Base-by-base conservation (phyloP, 1,140 invertebrate species). In the Drosophila serrata region DNA sequence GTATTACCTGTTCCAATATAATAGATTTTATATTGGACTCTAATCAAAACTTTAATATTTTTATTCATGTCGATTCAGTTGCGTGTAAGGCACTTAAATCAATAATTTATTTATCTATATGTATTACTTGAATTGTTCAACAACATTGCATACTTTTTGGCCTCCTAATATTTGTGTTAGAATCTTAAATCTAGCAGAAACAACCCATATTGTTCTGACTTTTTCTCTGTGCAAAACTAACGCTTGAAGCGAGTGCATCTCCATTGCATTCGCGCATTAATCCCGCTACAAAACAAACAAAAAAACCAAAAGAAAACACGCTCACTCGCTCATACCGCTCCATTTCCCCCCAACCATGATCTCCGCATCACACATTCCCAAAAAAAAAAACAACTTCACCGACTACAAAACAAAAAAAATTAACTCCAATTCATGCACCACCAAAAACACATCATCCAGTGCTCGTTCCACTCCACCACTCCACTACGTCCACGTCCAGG, bases 241-340 rank as follows among this genome's bases (percentile, higher is more conserved):
- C 46, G 65, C 65, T 69, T 69, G 4, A 22, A 31, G 62, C 62
- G 37, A 67, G 24, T 40, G 22, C 39, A 67, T 31, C 46, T 65
- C 46, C 62, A 53, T 13, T 65, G 65, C 40, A 45, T 67, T 11
- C 39, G 56, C 56, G 27, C 73, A 35, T 46, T 56, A 72, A 75
- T 75, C 73, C 61, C 42, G 43, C 74, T 40, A 73, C 48, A 74
- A 72, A 75, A 59, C 12, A 27, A 59, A 58, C n/a, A 75, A 58
- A 12, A 24, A 59, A 58, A 46, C 56, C 35, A 4, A 40, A 67
- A 60, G 56, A 63, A 73, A 65, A 65, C 75, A 88, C 82, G 82
- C 80, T 86, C 82, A 88, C 84, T 87, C 82, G 84, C 82, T 88
- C 82, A 87, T 87, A 87, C 82, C 82, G 84, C 84, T 87, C 82